These are phyloP conservation scores for Acleris laterana DNA, from an alignment of 2,888 invertebrate species.

Conservation along the genomic window DNA sequence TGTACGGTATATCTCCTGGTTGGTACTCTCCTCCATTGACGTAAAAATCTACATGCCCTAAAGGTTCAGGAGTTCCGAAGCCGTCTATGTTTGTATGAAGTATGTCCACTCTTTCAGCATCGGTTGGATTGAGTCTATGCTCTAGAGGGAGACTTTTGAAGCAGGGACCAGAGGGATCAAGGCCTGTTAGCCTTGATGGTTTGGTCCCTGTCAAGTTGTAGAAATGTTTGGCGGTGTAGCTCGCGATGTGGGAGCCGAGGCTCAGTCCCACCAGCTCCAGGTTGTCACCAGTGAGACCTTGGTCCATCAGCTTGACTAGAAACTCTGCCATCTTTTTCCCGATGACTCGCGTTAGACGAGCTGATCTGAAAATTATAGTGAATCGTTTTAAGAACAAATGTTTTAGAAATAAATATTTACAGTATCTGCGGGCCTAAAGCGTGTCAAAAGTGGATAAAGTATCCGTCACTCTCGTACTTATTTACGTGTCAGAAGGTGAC, in stretches of 20 bases:
- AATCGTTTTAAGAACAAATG: background rate
- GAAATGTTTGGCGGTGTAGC: conserved; percentile 68
- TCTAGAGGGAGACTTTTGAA: conserved; percentile 59
- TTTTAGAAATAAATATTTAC: too few species aligned
- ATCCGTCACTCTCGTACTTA: too few species aligned
- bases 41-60: conserved; percentile 74
- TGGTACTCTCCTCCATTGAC: conserved; percentile 76
- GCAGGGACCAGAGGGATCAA: conserved; percentile 78
- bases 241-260: conserved; percentile 67
- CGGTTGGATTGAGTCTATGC: conserved; percentile 55
- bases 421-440: too few species aligned
- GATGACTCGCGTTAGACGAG: conserved; percentile 60
- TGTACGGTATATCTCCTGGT: conserved; percentile 64
- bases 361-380: conserved; percentile 61
- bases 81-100: conserved; percentile 78
- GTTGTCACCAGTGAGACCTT: conserved; percentile 61
- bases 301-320: conserved; percentile 57
- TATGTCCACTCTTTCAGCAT: conserved; percentile 64
- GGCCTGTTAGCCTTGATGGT: conserved; percentile 64
- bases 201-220: conserved; percentile 63
- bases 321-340: conserved; percentile 70
- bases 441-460: too few species aligned
- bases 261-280: conserved; percentile 70
- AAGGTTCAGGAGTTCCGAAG: conserved; percentile 70
- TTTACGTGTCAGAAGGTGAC: too few species aligned